phyloP scores from a whole-genome alignment of 2,888 invertebrate genomes.

The Lypha dubia region DNA sequence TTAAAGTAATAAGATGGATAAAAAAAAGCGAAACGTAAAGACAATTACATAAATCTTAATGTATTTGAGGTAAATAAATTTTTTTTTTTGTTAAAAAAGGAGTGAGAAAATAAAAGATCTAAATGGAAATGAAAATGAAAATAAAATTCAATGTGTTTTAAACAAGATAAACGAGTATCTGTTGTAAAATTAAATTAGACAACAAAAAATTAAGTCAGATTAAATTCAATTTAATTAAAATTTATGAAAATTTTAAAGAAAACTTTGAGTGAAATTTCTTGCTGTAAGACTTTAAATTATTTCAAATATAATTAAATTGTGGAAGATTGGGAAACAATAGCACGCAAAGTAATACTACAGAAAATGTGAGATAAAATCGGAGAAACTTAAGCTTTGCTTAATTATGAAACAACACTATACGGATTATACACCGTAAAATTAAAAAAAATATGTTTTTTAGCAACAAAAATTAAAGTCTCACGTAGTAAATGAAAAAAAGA shows the following conservation, averaged over 20 bases:
- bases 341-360: no score
- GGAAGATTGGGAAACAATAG: no score
- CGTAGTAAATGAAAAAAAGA: no score
- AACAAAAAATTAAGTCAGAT: slow-evolving; percentile 41
- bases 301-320: no score
- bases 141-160: slow-evolving; percentile 64
- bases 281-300: no score
- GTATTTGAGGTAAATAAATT: slow-evolving; percentile 70
- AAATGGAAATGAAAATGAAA: slow-evolving; percentile 54
- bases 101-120: not conserved
- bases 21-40: slow-evolving; percentile 55
- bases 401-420: no score
- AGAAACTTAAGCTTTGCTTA: no score
- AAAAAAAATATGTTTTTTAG: no score
- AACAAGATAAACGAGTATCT: slow-evolving; percentile 57
- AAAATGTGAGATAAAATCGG: no score
- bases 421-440: no score
- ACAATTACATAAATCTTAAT: slow-evolving; percentile 73
- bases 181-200: slow-evolving; percentile 60
- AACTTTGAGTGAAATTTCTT: no score
- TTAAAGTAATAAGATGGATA: slow-evolving; percentile 21
- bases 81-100: slow-evolving; percentile 38
- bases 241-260: slow-evolving; percentile 14
- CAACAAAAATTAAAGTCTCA: no score
- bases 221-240: slow-evolving; percentile 53